Conservation (phyloP, 2,113 vertebrate genomes). For the Thinocorus orbignyianus region DNA sequence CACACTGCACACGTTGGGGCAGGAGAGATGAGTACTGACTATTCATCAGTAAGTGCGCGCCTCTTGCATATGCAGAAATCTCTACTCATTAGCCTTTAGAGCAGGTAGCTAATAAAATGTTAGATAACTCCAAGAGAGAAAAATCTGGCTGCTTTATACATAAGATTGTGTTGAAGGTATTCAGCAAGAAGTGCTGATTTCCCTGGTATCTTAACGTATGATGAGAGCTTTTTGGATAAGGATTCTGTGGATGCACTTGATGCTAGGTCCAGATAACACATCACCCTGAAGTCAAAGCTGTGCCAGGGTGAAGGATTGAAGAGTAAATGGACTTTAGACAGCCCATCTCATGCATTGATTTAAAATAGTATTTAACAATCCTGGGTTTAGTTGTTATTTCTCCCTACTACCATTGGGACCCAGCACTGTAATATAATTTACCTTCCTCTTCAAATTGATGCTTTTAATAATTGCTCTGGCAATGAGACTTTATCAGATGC, state of each 20-base stretch:
- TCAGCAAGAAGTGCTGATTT: neutral
- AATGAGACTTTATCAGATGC: neutral
- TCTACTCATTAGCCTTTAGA: neutral
- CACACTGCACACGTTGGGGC: slow-evolving; percentile 90
- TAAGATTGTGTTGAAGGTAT: neutral
- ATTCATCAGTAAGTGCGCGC: slow-evolving; percentile 75
- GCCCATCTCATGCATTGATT: neutral
- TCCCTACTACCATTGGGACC: neutral
- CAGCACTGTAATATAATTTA: neutral
- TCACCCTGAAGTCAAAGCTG: neutral
- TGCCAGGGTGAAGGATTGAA: neutral
- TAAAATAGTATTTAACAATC: neutral
- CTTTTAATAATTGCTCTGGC: neutral
- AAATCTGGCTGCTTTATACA: neutral
- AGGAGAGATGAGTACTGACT: slow-evolving; percentile 79
- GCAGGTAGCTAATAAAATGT: neutral
- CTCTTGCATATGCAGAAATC: neutral
- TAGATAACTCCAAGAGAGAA: neutral
- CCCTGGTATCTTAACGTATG: neutral
- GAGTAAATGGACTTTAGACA: neutral
- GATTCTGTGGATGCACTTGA: neutral
- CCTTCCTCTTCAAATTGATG: neutral
- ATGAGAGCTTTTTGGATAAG: neutral
- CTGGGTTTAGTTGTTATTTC: neutral
- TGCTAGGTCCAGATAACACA: neutral